A percentile compares a stretch with the other conserved stretches of the same genome.
Evolutionary conservation across 2,113 vertebrate species (phyloP).

Genomic region (Geococcyx californianus): DNA sequence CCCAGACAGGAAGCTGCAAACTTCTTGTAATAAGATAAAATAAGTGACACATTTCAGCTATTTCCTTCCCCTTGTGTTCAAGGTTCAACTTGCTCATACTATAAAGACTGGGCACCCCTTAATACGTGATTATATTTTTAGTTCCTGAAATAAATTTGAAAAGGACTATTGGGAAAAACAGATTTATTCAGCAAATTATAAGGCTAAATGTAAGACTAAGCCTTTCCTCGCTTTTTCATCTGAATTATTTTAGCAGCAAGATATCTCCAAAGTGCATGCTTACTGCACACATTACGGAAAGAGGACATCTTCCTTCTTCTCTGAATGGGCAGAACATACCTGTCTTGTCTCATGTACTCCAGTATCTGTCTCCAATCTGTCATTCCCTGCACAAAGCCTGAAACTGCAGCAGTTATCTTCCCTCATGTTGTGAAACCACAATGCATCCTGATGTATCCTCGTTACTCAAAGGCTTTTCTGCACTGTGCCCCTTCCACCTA

Average conservation of each 20-base stretch:
- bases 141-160: neutral
- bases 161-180: neutral
- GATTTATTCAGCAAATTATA: neutral
- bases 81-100: neutral
- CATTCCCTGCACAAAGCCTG: neutral
- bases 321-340: neutral
- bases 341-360: neutral
- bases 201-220: neutral
- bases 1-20: neutral
- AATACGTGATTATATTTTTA: neutral
- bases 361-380: neutral
- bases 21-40: neutral
- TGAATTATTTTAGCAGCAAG: neutral
- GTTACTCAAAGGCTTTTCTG: neutral
- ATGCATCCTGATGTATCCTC: neutral
- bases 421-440: neutral
- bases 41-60: neutral
- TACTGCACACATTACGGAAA: too few relatives aligned
- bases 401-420: neutral
- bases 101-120: neutral
- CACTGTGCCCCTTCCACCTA: accelerated
- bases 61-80: neutral
- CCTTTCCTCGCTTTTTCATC: neutral
- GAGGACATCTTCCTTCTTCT: neutral
- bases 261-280: neutral